These are phyloP conservation scores for Drosophila lutescens DNA, from an alignment of 2,888 invertebrate species.

Conservation along the genomic window DNA sequence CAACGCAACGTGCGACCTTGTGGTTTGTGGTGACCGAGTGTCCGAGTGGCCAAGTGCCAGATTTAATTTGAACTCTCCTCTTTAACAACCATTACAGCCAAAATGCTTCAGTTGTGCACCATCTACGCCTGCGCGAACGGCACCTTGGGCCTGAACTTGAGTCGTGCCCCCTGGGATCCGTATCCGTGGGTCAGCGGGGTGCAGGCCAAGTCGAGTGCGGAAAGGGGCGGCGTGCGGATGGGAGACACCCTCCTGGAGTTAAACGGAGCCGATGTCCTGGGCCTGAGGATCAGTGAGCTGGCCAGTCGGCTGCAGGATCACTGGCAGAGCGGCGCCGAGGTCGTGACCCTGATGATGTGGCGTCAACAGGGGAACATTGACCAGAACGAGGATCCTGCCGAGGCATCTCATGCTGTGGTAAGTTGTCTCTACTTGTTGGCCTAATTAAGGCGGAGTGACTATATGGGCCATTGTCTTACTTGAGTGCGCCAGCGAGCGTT, in stretches of 20 bases:
- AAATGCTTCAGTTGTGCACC: slow-evolving; percentile 82
- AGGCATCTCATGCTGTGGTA: slow-evolving; percentile 66
- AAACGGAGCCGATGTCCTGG: slow-evolving; percentile 82
- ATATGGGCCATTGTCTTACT: slow-evolving; percentile 48
- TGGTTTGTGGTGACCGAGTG: neutral
- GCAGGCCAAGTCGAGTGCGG: slow-evolving; percentile 87
- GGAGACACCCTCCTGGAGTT: slow-evolving; percentile 89
- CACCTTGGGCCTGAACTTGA: slow-evolving; percentile 89
- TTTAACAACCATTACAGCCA: slow-evolving; percentile 39
- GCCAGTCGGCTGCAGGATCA: slow-evolving; percentile 80
- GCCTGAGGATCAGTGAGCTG: slow-evolving; percentile 82
- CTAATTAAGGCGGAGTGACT: slow-evolving; percentile 16
- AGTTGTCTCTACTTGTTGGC: neutral
- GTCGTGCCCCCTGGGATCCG: slow-evolving; percentile 91
- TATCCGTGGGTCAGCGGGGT: slow-evolving; percentile 91
- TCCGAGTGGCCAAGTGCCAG: neutral
- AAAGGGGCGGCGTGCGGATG: slow-evolving; percentile 87
- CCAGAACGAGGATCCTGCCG: slow-evolving; percentile 53
- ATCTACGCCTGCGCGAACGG: slow-evolving; percentile 85
- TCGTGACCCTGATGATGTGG: slow-evolving; percentile 82
- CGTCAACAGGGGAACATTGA: slow-evolving; percentile 70
- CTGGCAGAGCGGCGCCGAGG: slow-evolving; percentile 81
- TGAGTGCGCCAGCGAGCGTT: slow-evolving; percentile 44
- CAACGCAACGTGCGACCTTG: slow-evolving; percentile 57
- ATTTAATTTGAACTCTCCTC: slow-evolving; percentile 9